Evolutionary conservation across 2,888 invertebrate species (phyloP).

Genomic region (Baronia brevicornis): DNA sequence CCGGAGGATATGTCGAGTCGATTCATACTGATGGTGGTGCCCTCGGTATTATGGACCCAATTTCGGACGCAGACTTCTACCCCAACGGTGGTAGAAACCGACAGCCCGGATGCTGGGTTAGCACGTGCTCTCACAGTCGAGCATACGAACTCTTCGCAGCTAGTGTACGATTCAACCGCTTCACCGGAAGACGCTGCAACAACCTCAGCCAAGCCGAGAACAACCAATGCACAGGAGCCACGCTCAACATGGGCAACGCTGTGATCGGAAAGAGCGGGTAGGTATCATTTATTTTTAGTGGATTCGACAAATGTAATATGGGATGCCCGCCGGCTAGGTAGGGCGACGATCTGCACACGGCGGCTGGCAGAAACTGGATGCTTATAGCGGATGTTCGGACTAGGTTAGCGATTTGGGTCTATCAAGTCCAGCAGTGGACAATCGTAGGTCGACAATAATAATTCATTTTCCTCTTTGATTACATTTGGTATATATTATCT

Average conservation of each 20-base stretch:
- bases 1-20: constrained; percentile 48
- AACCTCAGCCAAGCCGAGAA: constrained; percentile 35
- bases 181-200: constrained; percentile 37
- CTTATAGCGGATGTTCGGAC: too few species aligned
- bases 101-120: constrained; percentile 50
- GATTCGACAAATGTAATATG: too few species aligned
- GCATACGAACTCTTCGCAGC: constrained; percentile 43
- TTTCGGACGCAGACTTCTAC: constrained; percentile 52
- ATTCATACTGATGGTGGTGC: constrained; percentile 55
- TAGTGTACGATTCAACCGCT: constrained; percentile 38
- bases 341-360: too few species aligned
- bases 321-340: too few species aligned
- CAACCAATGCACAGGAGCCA: constrained; percentile 31
- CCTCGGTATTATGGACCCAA: constrained; percentile 44
- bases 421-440: too few species aligned
- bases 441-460: too few species aligned
- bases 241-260: constrained; percentile 41
- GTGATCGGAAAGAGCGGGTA: constrained; percentile 39
- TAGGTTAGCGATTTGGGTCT: too few species aligned
- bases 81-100: constrained; percentile 53
- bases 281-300: too few species aligned
- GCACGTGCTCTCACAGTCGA: constrained; percentile 50
- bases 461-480: too few species aligned
- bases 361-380: too few species aligned
- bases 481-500: too few species aligned